Evolutionary conservation across 2,888 invertebrate genomes (phyloP), one percentile per base, ranked within the genome.

Genomic region (Dicranocentrus wangi): DNA sequence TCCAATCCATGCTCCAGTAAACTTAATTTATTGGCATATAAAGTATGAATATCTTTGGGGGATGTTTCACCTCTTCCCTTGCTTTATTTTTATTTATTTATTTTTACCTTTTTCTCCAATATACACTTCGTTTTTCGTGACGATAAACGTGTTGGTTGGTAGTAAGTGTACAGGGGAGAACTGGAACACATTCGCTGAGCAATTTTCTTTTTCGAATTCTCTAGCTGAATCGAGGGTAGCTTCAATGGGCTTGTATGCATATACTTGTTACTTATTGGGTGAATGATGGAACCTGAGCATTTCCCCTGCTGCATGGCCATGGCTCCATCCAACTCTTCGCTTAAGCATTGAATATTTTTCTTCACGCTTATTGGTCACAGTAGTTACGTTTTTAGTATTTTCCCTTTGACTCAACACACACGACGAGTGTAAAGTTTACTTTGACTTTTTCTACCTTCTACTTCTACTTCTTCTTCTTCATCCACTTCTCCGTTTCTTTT

Each of bases 11-110:
- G 71, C 79, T 79, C 32, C 79, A 79, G 66, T 72, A 71, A 79
- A 72, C 70, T 79, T 79, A 79, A 71, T 79, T 79, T 79, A 78
- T 78, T 79, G 71, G 55, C 71, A 65, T 58, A 76, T 68, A 66
- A 32, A 55, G 39, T 71, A 15, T 42, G 68, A 63, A 42, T 28
- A 70, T 43, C 27, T 70, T 68, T 51, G n/a, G 28, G 53, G 53
- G 25, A 70, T 68, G 27, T 28, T 43, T 66, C 21, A 47, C 17
- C 17, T 15, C 53, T 27, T 68, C 27, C 8, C 32, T 53, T 43
- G 15, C 69, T 53, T 53, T 43, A 32, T 28, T 73, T 39, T 65
- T 55, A 23, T 65, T 65, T 28, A n/a, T 2, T 21, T 32, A 8
- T n/a, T 70, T 32, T 21, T 60, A 39, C 71, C 60, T 28, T 71